Evolutionary conservation across 2,888 invertebrate species (phyloP).

Genomic region (Troilus luridus): DNA sequence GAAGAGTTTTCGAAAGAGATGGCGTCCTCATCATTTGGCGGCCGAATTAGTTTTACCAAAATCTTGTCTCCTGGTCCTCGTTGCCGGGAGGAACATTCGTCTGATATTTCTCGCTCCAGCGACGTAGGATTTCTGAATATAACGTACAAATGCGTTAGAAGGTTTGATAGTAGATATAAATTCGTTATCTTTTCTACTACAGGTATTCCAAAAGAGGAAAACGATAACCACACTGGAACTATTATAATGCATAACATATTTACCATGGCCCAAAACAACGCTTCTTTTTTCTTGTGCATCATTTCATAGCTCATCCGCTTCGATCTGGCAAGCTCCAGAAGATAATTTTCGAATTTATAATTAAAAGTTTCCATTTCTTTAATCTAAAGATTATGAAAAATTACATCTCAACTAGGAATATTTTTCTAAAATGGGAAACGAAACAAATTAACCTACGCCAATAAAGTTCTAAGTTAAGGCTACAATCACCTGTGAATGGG

Average conservation of each 20-base stretch:
- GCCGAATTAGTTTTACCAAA: slow-evolving; percentile 3
- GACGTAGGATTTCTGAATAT: not conserved
- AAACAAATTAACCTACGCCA: not conserved
- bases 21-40: not conserved
- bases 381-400: not conserved
- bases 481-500: not conserved
- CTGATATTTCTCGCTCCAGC: not conserved
- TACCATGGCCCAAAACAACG: slow-evolving; percentile 25
- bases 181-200: not conserved
- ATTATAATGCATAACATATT: slow-evolving; percentile 17
- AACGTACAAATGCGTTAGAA: not conserved
- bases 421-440: not conserved
- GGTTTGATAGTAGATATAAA: not conserved
- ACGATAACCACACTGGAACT: slow-evolving; percentile 9
- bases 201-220: slow-evolving; percentile 19
- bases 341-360: slow-evolving; percentile 20
- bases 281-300: slow-evolving; percentile 43
- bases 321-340: not conserved
- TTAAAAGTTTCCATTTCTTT: not conserved
- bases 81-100: not conserved
- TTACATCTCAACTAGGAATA: not conserved
- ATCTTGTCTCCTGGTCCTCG: not conserved
- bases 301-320: slow-evolving; percentile 17
- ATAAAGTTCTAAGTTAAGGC: not conserved
- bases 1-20: not conserved